Percentiles rank a stretch among this genome's conserved stretches.
Conservation (phyloP, 1,140 invertebrate genomes). For the Achatina immaculata region DNA sequence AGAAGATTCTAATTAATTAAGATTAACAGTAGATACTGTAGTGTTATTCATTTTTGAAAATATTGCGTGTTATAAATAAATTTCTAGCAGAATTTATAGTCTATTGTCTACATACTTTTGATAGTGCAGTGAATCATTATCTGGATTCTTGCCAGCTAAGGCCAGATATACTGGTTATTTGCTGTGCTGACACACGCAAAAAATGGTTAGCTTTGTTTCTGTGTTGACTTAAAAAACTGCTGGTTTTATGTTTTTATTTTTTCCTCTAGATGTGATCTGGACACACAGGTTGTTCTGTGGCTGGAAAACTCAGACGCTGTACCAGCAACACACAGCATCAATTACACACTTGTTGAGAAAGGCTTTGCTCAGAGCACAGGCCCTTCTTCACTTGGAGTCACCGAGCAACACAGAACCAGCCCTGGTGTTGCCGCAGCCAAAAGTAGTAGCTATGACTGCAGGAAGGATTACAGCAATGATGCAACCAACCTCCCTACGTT, state of each 20-base stretch:
- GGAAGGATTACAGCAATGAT: not conserved
- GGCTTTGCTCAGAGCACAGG: constrained; percentile 26
- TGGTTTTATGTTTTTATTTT: not conserved
- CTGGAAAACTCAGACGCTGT: not conserved
- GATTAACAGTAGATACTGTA: too few relatives aligned
- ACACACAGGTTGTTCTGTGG: constrained; percentile 30
- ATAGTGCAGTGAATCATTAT: too few relatives aligned
- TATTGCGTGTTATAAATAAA: too few relatives aligned
- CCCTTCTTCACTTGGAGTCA: not conserved
- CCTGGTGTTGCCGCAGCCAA: not conserved
- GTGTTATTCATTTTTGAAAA: too few relatives aligned
- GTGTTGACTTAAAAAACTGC: not conserved
- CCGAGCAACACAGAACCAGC: not conserved
- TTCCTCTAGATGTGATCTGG: constrained; percentile 1
- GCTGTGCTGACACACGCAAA: too few relatives aligned
- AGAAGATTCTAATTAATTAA: too few relatives aligned
- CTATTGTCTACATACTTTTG: too few relatives aligned
- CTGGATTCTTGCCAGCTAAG: too few relatives aligned
- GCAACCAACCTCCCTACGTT: not conserved
- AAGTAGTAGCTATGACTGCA: not conserved
- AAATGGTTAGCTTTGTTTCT: not conserved
- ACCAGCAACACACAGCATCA: not conserved
- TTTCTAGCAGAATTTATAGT: too few relatives aligned
- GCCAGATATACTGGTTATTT: too few relatives aligned
- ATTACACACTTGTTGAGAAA: not conserved